A percentile compares a stretch with the other conserved stretches of the same genome.
These are phyloP conservation scores for Campoletis sonorensis DNA, from an alignment of 1,140 invertebrate species.

Conservation along the genomic window DNA sequence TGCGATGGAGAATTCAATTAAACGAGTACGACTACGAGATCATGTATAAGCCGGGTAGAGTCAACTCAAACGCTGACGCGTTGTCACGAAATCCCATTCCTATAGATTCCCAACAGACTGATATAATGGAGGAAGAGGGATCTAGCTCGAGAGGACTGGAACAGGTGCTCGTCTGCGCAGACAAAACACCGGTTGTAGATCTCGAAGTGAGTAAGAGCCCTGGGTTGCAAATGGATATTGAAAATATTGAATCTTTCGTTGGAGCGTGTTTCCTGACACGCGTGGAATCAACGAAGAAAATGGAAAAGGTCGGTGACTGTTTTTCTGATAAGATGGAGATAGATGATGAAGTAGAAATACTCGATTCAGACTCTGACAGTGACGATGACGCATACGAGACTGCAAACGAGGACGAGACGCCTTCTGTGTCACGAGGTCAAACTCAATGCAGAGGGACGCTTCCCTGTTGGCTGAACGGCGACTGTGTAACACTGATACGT, in stretches of 20 bases:
- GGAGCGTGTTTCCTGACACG: background rate
- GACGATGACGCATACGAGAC: constrained; percentile 38
- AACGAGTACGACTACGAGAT: constrained; percentile 71
- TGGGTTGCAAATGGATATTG: background rate
- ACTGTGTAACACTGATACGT: constrained; percentile 27
- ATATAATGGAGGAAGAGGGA: background rate
- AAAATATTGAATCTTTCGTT: background rate
- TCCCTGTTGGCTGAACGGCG: constrained; percentile 23
- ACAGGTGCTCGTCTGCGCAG: constrained; percentile 17
- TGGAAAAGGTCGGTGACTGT: background rate
- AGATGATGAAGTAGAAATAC: background rate
- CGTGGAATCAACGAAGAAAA: background rate
- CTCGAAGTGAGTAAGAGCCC: background rate
- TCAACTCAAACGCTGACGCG: constrained; percentile 66
- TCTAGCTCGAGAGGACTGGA: constrained; percentile 1
- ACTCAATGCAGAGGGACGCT: constrained; percentile 1
- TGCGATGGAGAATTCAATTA: constrained; percentile 73
- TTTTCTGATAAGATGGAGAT: background rate
- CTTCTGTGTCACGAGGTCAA: constrained; percentile 15
- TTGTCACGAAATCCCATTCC: constrained; percentile 48
- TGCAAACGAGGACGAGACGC: constrained; percentile 35
- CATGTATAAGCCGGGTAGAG: constrained; percentile 68
- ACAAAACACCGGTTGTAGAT: constrained; percentile 12
- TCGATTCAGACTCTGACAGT: constrained; percentile 23
- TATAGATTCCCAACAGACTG: background rate